These are phyloP conservation scores for Patagioenas fasciata DNA, from an alignment of 2,113 vertebrate species.

Conservation along the genomic window DNA sequence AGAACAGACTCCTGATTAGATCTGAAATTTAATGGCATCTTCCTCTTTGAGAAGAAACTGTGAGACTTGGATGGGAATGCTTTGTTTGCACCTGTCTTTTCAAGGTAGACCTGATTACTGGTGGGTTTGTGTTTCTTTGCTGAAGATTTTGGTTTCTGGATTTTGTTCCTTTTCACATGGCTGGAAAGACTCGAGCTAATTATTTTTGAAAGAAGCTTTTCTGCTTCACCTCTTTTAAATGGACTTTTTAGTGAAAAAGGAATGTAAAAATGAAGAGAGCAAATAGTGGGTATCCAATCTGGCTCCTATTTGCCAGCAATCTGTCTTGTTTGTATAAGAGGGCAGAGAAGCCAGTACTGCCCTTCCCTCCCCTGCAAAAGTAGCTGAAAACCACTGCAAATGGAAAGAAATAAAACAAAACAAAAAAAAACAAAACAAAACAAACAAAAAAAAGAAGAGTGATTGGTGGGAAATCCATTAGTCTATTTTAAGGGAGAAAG, in stretches of 20 bases:
- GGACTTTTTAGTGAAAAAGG: not conserved
- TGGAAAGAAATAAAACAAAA: not conserved
- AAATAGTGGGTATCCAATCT: not conserved
- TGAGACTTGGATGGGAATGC: not conserved
- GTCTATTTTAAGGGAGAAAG: not conserved
- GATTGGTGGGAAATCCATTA: not conserved
- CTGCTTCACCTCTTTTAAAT: conserved; percentile 13
- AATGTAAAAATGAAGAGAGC: not conserved
- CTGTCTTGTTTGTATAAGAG: not conserved
- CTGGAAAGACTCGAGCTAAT: not conserved
- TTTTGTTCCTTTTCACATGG: not conserved
- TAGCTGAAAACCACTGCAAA: not conserved
- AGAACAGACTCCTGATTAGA: not conserved
- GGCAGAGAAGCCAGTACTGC: not conserved
- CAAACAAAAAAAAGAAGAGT: not conserved
- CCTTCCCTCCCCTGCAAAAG: not conserved
- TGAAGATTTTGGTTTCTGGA: not conserved
- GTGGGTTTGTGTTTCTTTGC: not conserved
- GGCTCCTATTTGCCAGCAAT: not conserved
- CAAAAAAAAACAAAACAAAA: fast-evolving
- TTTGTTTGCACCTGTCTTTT: not conserved
- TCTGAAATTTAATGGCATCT: not conserved
- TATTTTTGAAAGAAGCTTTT: conserved; percentile 46
- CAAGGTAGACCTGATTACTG: not conserved
- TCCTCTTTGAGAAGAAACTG: not conserved